Conservation (phyloP, 2,797 vertebrate genomes). For the Enteromius argenteus region DNA sequence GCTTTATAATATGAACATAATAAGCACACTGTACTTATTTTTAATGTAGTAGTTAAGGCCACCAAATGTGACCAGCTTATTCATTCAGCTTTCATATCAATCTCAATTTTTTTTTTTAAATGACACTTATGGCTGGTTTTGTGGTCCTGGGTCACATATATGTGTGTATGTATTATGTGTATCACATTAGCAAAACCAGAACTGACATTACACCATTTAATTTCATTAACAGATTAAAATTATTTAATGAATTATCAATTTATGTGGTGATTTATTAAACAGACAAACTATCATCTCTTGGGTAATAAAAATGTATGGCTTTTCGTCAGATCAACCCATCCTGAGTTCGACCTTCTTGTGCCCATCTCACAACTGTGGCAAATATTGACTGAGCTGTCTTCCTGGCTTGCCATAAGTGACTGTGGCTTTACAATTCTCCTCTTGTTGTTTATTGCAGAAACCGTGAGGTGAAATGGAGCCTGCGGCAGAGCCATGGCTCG, state of each 20-base stretch:
- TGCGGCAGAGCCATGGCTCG: neutral
- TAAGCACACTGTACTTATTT: too few species aligned
- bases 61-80: too few species aligned
- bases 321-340: conserved; percentile 6
- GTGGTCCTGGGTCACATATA: too few species aligned
- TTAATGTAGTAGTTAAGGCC: too few species aligned
- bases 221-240: neutral
- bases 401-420: conserved; percentile 18
- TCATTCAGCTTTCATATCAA: too few species aligned
- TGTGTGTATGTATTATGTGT: too few species aligned
- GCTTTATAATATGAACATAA: too few species aligned
- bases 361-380: conserved; percentile 43
- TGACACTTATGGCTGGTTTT: too few species aligned
- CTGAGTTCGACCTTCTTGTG: conserved; percentile 46
- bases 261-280: neutral
- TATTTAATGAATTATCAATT: neutral
- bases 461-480: conserved; percentile 42
- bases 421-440: conserved; percentile 42
- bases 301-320: neutral
- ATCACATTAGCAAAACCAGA: neutral
- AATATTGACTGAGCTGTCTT: conserved; percentile 59
- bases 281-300: neutral
- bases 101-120: too few species aligned
- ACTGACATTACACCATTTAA: neutral
- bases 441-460: conserved; percentile 29